Conservation (phyloP, 2,888 invertebrate species). For the Dynastes hyllus region DNA sequence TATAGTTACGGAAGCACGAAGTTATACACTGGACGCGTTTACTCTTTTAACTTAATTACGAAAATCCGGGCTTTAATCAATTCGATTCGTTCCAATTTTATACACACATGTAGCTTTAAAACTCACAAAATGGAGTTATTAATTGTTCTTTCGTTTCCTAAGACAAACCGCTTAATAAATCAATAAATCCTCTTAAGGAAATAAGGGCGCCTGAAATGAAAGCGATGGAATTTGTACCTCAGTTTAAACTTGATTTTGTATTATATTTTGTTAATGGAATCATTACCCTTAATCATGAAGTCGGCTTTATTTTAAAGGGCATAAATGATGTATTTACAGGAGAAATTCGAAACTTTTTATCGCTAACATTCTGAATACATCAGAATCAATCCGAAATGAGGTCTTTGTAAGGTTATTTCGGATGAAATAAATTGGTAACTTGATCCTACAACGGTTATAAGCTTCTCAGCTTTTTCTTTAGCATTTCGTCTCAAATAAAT, state of each 20-base stretch:
- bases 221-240: not conserved
- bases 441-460: not conserved
- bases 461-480: no score
- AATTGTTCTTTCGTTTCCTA: constrained; percentile 11
- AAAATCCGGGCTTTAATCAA: constrained; percentile 41
- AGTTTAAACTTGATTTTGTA: not conserved
- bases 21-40: constrained; percentile 49
- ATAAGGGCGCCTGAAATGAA: constrained; percentile 3
- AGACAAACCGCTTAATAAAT: constrained; percentile 21
- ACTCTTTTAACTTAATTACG: constrained; percentile 47
- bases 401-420: not conserved
- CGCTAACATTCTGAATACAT: not conserved
- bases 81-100: constrained; percentile 10
- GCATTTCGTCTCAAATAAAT: no score
- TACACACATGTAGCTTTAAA: not conserved
- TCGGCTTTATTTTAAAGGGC: not conserved
- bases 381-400: not conserved
- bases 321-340: not conserved
- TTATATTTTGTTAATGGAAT: constrained; percentile 16
- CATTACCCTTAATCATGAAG: constrained; percentile 14
- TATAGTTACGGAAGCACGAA: constrained; percentile 37
- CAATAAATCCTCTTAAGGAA: constrained; percentile 1
- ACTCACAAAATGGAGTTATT: constrained; percentile 11
- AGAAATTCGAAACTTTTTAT: constrained; percentile 2
- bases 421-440: constrained; percentile 11